phyloP scores from a whole-genome alignment of 2,113 vertebrate species.

The Microcebus lehilahytsara region DNA sequence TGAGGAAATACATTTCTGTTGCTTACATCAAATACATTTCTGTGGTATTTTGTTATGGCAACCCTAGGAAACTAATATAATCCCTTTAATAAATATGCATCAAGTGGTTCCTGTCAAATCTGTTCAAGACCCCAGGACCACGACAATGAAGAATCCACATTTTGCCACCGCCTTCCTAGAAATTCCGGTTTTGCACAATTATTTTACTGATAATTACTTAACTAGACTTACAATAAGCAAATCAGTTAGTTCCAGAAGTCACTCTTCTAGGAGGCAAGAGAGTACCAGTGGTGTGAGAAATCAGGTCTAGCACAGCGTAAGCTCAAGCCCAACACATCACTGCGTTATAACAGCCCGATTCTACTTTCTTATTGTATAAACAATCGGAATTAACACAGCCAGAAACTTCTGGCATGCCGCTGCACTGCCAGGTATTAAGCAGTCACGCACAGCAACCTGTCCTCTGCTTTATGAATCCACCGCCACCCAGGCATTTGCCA shows the following conservation, averaged over 20 bases:
- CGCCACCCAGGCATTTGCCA: neutral
- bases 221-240: neutral
- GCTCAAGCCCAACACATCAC: neutral
- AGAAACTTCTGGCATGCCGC: neutral
- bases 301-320: neutral
- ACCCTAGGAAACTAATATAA: neutral
- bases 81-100: neutral
- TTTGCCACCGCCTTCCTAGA: neutral
- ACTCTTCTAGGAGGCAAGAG: neutral
- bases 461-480: neutral
- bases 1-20: neutral
- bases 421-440: neutral
- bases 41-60: neutral
- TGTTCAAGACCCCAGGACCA: neutral
- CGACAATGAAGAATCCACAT: too few species aligned
- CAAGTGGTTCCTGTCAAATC: neutral
- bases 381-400: neutral
- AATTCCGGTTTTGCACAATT: neutral
- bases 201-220: slow-evolving; percentile 21
- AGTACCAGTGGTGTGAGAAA: neutral
- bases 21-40: neutral
- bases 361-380: neutral
- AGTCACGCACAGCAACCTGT: neutral
- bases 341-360: neutral
- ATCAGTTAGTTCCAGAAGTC: neutral